Percentiles rank a stretch among this genome's conserved stretches.
Evolutionary conservation across 2,113 vertebrate genomes (phyloP).

Genomic region (Ciconia stormi): DNA sequence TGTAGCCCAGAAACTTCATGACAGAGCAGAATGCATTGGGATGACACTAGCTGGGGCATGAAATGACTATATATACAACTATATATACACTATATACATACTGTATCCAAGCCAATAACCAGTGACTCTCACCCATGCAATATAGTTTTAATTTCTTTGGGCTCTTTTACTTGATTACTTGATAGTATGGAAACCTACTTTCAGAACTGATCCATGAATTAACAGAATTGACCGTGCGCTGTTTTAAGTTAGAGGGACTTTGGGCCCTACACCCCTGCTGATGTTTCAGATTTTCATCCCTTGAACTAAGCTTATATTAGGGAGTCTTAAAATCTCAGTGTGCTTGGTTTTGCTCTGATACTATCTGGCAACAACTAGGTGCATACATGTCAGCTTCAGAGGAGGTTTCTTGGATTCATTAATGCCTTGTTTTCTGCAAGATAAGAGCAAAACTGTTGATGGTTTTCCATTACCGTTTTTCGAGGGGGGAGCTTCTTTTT

Average conservation of each 20-base stretch:
- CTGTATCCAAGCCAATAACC: neutral
- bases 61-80: neutral
- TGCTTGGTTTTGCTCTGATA: neutral
- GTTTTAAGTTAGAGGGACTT: neutral
- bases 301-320: neutral
- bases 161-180: neutral
- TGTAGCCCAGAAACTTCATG: neutral
- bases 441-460: neutral
- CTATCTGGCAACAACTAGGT: neutral
- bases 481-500: neutral
- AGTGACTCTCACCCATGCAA: rapidly evolving
- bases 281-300: neutral
- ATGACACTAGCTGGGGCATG: neutral
- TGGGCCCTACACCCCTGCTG: too few relatives aligned
- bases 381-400: neutral
- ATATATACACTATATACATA: too few relatives aligned
- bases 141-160: neutral
- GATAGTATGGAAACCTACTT: neutral
- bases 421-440: neutral
- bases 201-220: neutral
- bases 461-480: neutral
- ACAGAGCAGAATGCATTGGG: neutral
- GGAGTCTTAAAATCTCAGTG: neutral
- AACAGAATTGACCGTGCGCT: neutral
- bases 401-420: neutral